phyloP scores from a whole-genome alignment of 37 sponge, comb jelly and placozoan species.

The Ephydatia muelleri region DNA sequence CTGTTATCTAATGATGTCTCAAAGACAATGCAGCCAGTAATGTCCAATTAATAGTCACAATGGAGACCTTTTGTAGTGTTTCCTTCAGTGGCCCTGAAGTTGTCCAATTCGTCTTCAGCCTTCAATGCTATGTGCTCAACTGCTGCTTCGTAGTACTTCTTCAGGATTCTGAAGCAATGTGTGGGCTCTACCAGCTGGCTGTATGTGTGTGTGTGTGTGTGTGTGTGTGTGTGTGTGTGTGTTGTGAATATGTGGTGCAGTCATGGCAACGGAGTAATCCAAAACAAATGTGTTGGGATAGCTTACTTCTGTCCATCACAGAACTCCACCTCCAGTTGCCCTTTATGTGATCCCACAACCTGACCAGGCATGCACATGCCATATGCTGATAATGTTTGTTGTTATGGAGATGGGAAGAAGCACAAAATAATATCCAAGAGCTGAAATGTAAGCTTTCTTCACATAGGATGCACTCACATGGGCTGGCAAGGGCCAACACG shows the following conservation, averaged over 20 bases:
- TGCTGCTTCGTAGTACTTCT: slow-evolving; percentile 34
- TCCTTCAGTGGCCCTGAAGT: background rate
- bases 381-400: background rate
- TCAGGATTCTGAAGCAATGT: slow-evolving; percentile 50
- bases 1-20: background rate
- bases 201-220: background rate
- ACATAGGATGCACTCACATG: slow-evolving; percentile 13
- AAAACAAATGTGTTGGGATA: background rate
- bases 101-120: background rate
- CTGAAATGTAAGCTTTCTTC: background rate
- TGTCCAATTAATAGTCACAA: too few species aligned
- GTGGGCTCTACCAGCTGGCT: slow-evolving; percentile 25
- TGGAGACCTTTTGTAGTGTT: background rate
- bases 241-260: background rate
- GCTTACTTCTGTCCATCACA: slow-evolving; percentile 61
- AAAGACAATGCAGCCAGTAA: background rate
- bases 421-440: background rate
- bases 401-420: background rate
- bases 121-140: slow-evolving; percentile 33
- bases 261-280: background rate
- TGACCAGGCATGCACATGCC: slow-evolving; percentile 49
- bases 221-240: slow-evolving; percentile 12
- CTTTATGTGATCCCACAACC: background rate
- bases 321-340: slow-evolving; percentile 32
- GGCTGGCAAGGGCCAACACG: slow-evolving; percentile 60